A percentile compares a stretch with the other conserved stretches of the same genome.
Conservation (phyloP, 2,797 vertebrate genomes). For the Melanitta fusca region DNA sequence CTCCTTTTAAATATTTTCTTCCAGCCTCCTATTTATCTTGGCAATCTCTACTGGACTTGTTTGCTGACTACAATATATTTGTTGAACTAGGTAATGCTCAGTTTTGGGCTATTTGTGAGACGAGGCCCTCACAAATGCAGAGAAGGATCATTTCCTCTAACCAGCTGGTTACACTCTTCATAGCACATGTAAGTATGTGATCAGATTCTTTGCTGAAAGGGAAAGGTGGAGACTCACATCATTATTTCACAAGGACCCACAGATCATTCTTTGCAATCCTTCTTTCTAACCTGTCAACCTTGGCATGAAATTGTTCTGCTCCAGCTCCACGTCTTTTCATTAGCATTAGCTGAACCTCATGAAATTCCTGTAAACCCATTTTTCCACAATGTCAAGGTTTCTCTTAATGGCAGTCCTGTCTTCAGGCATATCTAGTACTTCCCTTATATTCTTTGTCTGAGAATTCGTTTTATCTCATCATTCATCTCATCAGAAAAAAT, state of each 20-base stretch:
- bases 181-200: not conserved
- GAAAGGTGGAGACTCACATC: not conserved
- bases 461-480: not conserved
- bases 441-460: not conserved
- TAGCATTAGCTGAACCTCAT: too few relatives aligned
- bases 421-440: too few relatives aligned
- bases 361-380: too few relatives aligned
- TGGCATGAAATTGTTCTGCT: too few relatives aligned
- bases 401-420: not conserved
- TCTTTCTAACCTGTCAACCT: too few relatives aligned
- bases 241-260: too few relatives aligned
- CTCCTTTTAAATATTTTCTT: not conserved
- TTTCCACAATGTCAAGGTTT: not conserved
- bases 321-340: too few relatives aligned
- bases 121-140: not conserved
- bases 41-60: not conserved
- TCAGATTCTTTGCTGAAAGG: not conserved
- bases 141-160: not conserved
- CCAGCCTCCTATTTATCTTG: not conserved
- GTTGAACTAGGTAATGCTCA: not conserved
- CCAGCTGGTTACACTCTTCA: not conserved
- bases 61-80: not conserved
- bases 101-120: not conserved
- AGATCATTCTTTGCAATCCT: too few relatives aligned
- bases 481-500: not conserved